phyloP scores from a whole-genome alignment of 2,113 vertebrate species.

The Heterotilapia buettikoferi region DNA sequence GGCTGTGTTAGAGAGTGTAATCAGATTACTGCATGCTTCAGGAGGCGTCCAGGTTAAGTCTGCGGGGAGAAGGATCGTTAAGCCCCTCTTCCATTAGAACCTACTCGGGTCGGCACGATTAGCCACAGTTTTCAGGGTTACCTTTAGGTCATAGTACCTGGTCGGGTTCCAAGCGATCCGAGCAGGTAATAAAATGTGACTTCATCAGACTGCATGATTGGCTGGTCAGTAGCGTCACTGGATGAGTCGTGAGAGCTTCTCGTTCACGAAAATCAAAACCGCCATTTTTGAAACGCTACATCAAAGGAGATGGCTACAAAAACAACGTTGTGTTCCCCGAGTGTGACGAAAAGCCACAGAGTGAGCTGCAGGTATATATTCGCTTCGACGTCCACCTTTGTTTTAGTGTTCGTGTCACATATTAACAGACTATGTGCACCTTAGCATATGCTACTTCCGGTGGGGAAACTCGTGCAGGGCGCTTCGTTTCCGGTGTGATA shows the following conservation, averaged over 20 bases:
- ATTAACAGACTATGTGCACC: background rate
- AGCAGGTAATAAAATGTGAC: background rate
- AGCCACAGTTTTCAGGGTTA: background rate
- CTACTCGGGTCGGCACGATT: background rate
- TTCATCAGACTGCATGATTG: background rate
- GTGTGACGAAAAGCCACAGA: background rate
- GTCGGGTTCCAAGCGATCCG: background rate
- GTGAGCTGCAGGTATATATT: fast-evolving
- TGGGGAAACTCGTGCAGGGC: background rate
- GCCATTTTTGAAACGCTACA: background rate
- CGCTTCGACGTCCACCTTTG: background rate
- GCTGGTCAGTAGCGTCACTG: background rate
- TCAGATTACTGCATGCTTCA: background rate
- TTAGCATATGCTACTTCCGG: background rate
- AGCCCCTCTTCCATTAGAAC: background rate
- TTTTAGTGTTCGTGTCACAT: background rate
- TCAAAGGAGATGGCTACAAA: background rate
- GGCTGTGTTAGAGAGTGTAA: background rate
- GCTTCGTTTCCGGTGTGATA: background rate
- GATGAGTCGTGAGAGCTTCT: background rate
- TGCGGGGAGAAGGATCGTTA: background rate
- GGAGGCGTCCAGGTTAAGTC: background rate
- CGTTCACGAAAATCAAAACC: fast-evolving
- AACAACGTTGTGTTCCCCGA: fast-evolving
- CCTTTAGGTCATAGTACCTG: background rate